These are phyloP conservation scores for Drosophila prolongata DNA, from an alignment of 2,888 invertebrate species.

Conservation along the genomic window DNA sequence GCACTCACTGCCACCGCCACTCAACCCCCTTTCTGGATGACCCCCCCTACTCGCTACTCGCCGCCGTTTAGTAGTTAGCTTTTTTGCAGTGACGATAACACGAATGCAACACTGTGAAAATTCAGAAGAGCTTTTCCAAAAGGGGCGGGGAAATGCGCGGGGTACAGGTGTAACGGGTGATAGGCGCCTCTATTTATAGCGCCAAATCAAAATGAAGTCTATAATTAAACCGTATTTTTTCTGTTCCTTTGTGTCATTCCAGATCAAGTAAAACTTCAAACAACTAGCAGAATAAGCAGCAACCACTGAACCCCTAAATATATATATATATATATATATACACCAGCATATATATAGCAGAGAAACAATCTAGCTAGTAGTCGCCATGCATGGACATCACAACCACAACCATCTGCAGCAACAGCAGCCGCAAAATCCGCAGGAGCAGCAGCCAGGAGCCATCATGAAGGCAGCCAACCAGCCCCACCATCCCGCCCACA, in stretches of 20 bases:
- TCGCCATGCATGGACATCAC: conserved; percentile 72
- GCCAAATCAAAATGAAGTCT: conserved; percentile 31
- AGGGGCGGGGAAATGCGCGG: conserved; percentile 23
- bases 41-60: conserved; percentile 42
- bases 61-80: conserved; percentile 29
- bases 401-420: conserved; percentile 47
- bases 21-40: background rate
- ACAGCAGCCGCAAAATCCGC: conserved; percentile 39
- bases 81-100: conserved; percentile 48
- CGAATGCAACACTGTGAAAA: conserved; percentile 61
- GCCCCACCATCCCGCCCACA: conserved; percentile 40
- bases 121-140: conserved; percentile 32
- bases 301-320: conserved; percentile 39
- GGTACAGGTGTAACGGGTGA: conserved; percentile 16
- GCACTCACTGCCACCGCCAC: conserved; percentile 17
- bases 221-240: conserved; percentile 10
- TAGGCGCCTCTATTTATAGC: conserved; percentile 42
- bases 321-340: conserved; percentile 20
- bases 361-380: conserved; percentile 48
- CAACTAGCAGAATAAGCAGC: conserved; percentile 55
- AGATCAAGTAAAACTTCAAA: conserved; percentile 68
- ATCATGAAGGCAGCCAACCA: conserved; percentile 57
- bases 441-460: conserved; percentile 42
- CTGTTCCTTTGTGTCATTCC: conserved; percentile 38
- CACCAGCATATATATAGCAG: conserved; percentile 33